phyloP scores from a whole-genome alignment of 1,140 invertebrate genomes.

The Drosophila fuyamai region DNA sequence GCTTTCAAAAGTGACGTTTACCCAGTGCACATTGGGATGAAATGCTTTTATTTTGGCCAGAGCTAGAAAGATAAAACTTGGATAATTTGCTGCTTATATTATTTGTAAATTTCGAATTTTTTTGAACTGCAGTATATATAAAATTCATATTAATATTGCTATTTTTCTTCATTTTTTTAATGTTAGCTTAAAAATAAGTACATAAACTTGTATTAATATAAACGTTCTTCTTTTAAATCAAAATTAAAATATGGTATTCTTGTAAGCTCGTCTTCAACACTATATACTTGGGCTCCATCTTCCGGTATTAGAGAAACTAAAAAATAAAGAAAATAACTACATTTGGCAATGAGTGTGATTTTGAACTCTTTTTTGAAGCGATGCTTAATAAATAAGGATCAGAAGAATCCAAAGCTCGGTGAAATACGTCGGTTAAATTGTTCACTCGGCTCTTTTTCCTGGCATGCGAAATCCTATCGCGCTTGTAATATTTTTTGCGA shows the following conservation, averaged over 20 bases:
- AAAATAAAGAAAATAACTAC: conserved; percentile 28
- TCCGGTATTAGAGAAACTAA: not conserved
- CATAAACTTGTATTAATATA: conserved; percentile 6
- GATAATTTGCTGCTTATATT: too few relatives aligned
- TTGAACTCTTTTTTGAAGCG: conserved; percentile 14
- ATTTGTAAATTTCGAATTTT: too few relatives aligned
- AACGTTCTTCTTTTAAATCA: conserved; percentile 5
- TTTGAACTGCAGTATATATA: too few relatives aligned
- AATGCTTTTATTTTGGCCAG: too few relatives aligned
- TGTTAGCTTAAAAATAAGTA: conserved; percentile 9
- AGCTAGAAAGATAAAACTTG: too few relatives aligned
- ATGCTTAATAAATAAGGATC: not conserved
- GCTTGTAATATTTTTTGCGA: conserved; percentile 15
- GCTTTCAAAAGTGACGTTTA: too few relatives aligned
- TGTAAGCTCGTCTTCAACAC: conserved; percentile 9
- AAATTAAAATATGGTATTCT: conserved; percentile 19
- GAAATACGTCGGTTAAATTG: conserved; percentile 14
- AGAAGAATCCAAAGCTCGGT: not conserved
- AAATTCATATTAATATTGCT: too few relatives aligned
- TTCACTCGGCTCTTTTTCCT: conserved; percentile 20
- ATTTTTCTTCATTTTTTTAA: too few relatives aligned
- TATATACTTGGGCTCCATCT: not conserved
- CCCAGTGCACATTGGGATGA: too few relatives aligned
- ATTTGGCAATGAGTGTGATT: conserved; percentile 2
- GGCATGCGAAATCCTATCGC: conserved; percentile 14